A percentile compares a stretch with the other conserved stretches of the same genome.
Evolutionary conservation across 2,113 vertebrate genomes (phyloP).

Genomic region (Rhipidura dahli): DNA sequence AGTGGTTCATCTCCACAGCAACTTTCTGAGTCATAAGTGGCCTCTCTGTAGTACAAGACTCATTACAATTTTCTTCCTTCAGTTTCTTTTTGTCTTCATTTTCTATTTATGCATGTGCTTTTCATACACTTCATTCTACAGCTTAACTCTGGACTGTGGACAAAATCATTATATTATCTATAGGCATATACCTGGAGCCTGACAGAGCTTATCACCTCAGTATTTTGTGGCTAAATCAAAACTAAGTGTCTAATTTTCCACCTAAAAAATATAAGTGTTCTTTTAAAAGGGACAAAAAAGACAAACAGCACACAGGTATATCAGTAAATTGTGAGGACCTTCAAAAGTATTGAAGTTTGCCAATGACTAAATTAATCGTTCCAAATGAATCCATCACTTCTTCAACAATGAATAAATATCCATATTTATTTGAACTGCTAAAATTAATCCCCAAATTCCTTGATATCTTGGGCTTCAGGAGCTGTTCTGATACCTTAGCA

Average conservation of each 20-base stretch:
- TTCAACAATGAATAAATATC: neutral
- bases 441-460: neutral
- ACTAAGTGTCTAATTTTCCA: neutral
- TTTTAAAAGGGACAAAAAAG: neutral
- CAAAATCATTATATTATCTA: neutral
- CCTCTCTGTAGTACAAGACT: neutral
- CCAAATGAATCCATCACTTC: neutral
- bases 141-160: neutral
- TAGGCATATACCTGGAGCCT: neutral
- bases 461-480: neutral
- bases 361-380: neutral
- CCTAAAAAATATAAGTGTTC: neutral
- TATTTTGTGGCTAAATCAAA: neutral
- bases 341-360: neutral
- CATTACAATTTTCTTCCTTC: neutral
- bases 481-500: neutral
- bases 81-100: neutral
- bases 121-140: neutral
- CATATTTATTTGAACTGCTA: neutral
- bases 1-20: fast-evolving
- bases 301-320: fast-evolving
- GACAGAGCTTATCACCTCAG: fast-evolving
- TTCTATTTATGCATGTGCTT: neutral
- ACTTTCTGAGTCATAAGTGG: neutral
- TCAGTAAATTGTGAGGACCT: neutral